These are phyloP conservation scores for Linnaemya tessellans DNA, from an alignment of 2,888 invertebrate species.

Conservation along the genomic window DNA sequence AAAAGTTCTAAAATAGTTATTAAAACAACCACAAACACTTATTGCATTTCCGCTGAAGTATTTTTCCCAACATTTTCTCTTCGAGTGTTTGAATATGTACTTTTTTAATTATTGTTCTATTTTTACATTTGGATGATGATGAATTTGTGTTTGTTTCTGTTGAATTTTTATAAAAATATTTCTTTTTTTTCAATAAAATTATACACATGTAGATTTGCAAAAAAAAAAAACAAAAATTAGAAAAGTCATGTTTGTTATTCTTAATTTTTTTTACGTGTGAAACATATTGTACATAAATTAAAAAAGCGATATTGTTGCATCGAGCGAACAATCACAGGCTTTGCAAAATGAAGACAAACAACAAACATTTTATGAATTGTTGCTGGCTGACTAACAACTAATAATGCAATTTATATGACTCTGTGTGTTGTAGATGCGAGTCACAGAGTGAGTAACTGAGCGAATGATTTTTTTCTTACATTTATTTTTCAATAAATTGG, in stretches of 20 bases:
- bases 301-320: constrained; percentile 41
- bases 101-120: constrained; percentile 49
- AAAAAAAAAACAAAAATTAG: constrained; percentile 1
- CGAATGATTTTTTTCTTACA: background rate
- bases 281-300: constrained; percentile 31
- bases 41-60: background rate
- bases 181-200: constrained; percentile 1
- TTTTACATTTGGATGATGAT: constrained; percentile 32
- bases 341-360: constrained; percentile 49
- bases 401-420: constrained; percentile 61
- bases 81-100: constrained; percentile 34
- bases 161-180: background rate
- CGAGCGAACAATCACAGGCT: constrained; percentile 55
- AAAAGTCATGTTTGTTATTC: background rate
- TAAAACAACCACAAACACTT: too few species aligned
- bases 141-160: constrained; percentile 36
- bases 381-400: constrained; percentile 58
- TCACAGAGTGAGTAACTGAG: constrained; percentile 42
- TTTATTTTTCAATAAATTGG: constrained; percentile 32
- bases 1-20: too few species aligned
- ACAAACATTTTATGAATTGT: constrained; percentile 40
- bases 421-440: constrained; percentile 24
- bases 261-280: background rate
- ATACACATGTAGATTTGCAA: background rate
- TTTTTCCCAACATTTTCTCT: background rate